A percentile compares a stretch with the other conserved stretches of the same genome.
phyloP scores from a whole-genome alignment of 23 tunicate genomes.

The Corella eumyota region DNA sequence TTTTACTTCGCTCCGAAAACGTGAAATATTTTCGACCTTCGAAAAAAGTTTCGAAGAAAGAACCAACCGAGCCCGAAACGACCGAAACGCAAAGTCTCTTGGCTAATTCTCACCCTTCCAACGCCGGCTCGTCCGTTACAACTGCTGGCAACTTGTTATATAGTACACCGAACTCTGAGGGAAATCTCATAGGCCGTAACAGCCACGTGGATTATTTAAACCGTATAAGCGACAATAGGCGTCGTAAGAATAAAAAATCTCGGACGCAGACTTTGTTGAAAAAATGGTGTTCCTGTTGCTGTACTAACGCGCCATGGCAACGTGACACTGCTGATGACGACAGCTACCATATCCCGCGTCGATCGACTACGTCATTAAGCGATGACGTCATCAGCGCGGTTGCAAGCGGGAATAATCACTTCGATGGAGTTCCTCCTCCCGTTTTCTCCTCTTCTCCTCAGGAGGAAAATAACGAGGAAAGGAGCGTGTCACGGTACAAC shows the following conservation, averaged over 20 bases:
- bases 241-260: slow-evolving; percentile 14
- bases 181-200: background rate
- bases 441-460: slow-evolving; percentile 8
- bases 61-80: background rate
- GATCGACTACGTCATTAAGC: slow-evolving; percentile 10
- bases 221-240: background rate
- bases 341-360: slow-evolving; percentile 9
- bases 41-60: background rate
- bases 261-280: slow-evolving; percentile 2
- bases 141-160: background rate
- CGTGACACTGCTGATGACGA: slow-evolving; percentile 21
- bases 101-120: slow-evolving; percentile 4
- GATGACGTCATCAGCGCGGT: slow-evolving; percentile 24
- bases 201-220: slow-evolving; percentile 11
- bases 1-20: background rate
- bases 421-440: slow-evolving; percentile 12
- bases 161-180: slow-evolving; percentile 2
- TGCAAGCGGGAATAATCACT: slow-evolving; percentile 12
- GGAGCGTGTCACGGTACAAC: slow-evolving; percentile 1
- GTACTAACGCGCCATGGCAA: slow-evolving; percentile 75
- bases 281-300: slow-evolving; percentile 61
- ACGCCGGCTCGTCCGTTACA: slow-evolving; percentile 9
- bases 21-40: slow-evolving; percentile 1
- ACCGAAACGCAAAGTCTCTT: slow-evolving; percentile 4
- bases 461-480: background rate